A percentile compares a stretch with the other conserved stretches of the same genome.
Conservation (phyloP, 2,888 invertebrate genomes). For the Drosophila stalkeri region DNA sequence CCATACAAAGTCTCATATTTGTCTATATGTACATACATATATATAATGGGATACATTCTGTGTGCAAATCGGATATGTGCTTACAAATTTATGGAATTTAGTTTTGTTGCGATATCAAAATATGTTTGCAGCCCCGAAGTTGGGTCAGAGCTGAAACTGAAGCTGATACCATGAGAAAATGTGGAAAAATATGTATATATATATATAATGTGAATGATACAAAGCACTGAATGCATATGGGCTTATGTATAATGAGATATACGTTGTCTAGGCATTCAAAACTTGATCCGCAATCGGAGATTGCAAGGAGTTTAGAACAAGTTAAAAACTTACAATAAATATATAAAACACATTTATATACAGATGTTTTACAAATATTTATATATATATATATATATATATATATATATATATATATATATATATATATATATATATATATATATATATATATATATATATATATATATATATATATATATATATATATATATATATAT, state of each 20-base stretch:
- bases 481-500: no score
- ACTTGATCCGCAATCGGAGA: neutral
- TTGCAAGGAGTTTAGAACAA: neutral
- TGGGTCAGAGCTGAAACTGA: conserved; percentile 14
- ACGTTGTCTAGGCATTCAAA: neutral
- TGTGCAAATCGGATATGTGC: neutral
- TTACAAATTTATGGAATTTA: conserved; percentile 24
- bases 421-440: no score
- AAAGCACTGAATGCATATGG: neutral
- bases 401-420: no score
- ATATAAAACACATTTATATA: neutral
- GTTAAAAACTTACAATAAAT: neutral
- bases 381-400: neutral
- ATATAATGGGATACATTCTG: neutral
- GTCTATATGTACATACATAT: neutral
- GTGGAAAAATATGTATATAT: neutral
- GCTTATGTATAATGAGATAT: neutral
- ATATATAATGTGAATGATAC: neutral
- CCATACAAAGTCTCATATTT: conserved; percentile 12
- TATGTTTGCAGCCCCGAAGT: neutral
- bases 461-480: no score
- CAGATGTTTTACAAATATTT: neutral
- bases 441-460: no score
- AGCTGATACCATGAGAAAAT: conserved; percentile 17
- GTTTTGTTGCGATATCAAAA: neutral